Evolutionary conservation across 1,140 invertebrate species (phyloP).

Genomic region (Drosophila tsacasi): DNA sequence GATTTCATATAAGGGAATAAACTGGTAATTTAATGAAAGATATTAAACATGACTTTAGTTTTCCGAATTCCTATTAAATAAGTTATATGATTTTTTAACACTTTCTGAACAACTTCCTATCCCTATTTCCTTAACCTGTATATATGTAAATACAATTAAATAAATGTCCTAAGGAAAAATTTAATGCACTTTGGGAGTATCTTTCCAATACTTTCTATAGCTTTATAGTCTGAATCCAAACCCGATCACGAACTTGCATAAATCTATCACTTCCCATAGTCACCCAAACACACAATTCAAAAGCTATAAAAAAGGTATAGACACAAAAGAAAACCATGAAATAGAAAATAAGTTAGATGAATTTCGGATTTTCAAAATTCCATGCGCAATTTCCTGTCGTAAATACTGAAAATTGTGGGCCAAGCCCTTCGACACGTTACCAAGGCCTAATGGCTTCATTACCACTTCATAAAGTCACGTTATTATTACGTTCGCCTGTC

Average conservation of each 20-base stretch:
- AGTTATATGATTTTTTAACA: too few relatives aligned
- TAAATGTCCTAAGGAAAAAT: constrained; percentile 8
- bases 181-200: background rate
- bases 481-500: constrained; percentile 72
- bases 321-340: constrained; percentile 46
- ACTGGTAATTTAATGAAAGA: background rate
- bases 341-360: constrained; percentile 49
- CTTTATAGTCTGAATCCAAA: background rate
- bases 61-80: too few relatives aligned
- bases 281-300: constrained; percentile 48
- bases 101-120: background rate
- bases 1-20: background rate
- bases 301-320: constrained; percentile 44
- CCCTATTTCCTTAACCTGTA: background rate
- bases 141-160: background rate
- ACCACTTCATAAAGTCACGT: constrained; percentile 83
- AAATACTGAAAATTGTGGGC: constrained; percentile 77
- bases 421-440: constrained; percentile 56
- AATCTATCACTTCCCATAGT: constrained; percentile 67
- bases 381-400: constrained; percentile 80
- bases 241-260: constrained; percentile 65
- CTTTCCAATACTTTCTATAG: constrained; percentile 32
- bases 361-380: constrained; percentile 63
- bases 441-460: constrained; percentile 77
- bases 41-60: background rate